Conservation (phyloP, 2,888 invertebrate genomes). For the Nasonovia ribisnigri region DNA sequence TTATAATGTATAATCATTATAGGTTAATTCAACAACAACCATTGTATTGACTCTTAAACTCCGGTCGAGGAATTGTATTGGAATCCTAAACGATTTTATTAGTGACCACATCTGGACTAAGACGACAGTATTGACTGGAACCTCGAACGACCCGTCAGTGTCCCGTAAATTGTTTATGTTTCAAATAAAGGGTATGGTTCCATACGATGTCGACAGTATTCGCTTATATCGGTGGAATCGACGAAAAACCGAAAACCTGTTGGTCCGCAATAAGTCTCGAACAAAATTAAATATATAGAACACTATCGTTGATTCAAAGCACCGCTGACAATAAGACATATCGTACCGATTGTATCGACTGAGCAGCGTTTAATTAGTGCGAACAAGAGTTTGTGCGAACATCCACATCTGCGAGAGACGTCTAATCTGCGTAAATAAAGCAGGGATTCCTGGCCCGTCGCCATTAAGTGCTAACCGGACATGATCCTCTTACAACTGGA, state of each 20-base stretch:
- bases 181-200: background rate
- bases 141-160: background rate
- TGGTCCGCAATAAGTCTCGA: background rate
- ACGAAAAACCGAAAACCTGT: background rate
- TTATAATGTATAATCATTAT: background rate
- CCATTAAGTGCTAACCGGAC: conserved; percentile 64
- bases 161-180: background rate
- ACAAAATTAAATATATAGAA: background rate
- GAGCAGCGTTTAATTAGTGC: conserved; percentile 52
- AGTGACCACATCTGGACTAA: background rate
- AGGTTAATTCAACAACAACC: background rate
- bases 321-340: background rate
- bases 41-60: background rate
- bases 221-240: background rate
- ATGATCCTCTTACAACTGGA: conserved; percentile 62
- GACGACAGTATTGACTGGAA: background rate
- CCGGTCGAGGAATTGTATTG: background rate
- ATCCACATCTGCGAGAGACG: conserved; percentile 49
- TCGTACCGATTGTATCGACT: conserved; percentile 39
- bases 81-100: background rate
- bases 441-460: conserved; percentile 57
- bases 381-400: conserved; percentile 56
- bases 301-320: background rate
- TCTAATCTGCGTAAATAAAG: conserved; percentile 64
- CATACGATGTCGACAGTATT: background rate